phyloP scores from a whole-genome alignment of 2,888 invertebrate species.

The Carpatolechia fugitivella region DNA sequence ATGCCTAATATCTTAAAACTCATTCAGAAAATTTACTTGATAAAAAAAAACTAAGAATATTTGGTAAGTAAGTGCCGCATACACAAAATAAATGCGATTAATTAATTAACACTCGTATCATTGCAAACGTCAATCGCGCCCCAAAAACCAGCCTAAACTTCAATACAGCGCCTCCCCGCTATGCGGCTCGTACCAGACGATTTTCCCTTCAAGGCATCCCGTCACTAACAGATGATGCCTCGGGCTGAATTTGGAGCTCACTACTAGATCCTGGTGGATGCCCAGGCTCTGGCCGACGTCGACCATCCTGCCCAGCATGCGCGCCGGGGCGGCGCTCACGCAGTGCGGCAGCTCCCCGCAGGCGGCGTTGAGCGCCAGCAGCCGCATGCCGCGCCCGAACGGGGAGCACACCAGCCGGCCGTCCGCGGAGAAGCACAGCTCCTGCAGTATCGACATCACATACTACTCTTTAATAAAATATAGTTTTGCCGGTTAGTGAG shows the following conservation, averaged over 20 bases:
- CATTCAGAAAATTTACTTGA: too few relatives aligned
- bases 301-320: slow-evolving; percentile 44
- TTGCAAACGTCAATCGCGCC: neutral
- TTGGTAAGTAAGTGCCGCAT: too few relatives aligned
- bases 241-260: slow-evolving; percentile 94
- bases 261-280: slow-evolving; percentile 88
- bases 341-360: slow-evolving; percentile 89
- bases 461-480: too few relatives aligned
- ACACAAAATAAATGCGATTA: neutral
- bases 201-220: slow-evolving; percentile 92
- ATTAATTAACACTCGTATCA: too few relatives aligned
- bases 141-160: slow-evolving; percentile 28
- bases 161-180: slow-evolving; percentile 61
- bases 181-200: slow-evolving; percentile 93
- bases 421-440: slow-evolving; percentile 93
- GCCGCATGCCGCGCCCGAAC: slow-evolving; percentile 90
- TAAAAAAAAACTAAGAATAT: too few relatives aligned
- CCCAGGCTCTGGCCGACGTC: slow-evolving; percentile 86
- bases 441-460: slow-evolving; percentile 58
- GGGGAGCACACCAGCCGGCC: slow-evolving; percentile 95
- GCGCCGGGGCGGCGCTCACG: slow-evolving; percentile 35
- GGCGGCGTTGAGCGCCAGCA: slow-evolving; percentile 87
- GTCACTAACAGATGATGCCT: slow-evolving; percentile 91
- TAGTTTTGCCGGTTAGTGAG: too few relatives aligned
- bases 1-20: too few relatives aligned